A percentile compares a stretch with the other conserved stretches of the same genome.
Conservation (phyloP, 2,797 vertebrate genomes). For the Melanogrammus aeglefinus region DNA sequence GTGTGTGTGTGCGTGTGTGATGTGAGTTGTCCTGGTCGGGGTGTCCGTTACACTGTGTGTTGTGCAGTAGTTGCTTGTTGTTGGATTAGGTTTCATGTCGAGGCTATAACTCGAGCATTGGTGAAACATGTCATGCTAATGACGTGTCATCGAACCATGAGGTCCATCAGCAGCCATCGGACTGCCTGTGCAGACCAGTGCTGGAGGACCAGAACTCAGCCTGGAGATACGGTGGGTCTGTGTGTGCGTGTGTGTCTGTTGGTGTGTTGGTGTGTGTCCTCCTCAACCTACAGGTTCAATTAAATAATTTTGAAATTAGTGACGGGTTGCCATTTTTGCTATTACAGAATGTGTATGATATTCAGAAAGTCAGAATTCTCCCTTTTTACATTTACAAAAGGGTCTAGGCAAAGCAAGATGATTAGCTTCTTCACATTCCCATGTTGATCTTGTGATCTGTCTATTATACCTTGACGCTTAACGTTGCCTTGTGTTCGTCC, state of each 20-base stretch:
- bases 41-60: too few relatives aligned
- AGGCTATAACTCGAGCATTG: slow-evolving; percentile 75
- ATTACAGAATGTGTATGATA: not conserved
- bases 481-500: not conserved
- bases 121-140: slow-evolving; percentile 81
- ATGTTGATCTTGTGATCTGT: not conserved
- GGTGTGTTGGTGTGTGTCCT: not conserved
- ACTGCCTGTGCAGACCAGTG: slow-evolving; percentile 79
- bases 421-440: not conserved
- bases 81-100: too few relatives aligned
- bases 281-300: not conserved
- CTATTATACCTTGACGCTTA: too few relatives aligned
- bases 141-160: slow-evolving; percentile 80
- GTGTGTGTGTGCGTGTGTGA: not conserved
- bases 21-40: slow-evolving; percentile 76
- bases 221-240: slow-evolving; percentile 76
- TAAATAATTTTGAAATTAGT: not conserved
- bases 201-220: slow-evolving; percentile 78
- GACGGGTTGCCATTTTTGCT: not conserved
- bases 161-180: slow-evolving; percentile 81
- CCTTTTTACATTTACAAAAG: too few relatives aligned
- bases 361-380: not conserved
- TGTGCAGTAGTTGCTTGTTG: too few relatives aligned
- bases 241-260: not conserved
- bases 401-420: too few relatives aligned